These are phyloP conservation scores for Napeogenes inachia DNA, from an alignment of 2,888 invertebrate genomes.

Conservation along the genomic window DNA sequence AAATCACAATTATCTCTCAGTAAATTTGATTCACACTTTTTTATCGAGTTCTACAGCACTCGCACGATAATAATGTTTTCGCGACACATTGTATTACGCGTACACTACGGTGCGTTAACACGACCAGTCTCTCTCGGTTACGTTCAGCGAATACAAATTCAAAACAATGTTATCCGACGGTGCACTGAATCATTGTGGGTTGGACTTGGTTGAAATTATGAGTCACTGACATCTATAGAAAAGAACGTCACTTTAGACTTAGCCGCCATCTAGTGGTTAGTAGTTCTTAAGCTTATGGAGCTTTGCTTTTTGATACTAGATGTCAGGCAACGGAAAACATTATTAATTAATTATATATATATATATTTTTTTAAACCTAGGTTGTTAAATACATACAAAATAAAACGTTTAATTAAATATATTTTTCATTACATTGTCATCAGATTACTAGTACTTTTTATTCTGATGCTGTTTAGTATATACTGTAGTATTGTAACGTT, in stretches of 20 bases:
- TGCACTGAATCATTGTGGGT: slow-evolving; percentile 25
- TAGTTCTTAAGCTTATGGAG: neutral
- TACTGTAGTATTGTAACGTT: no score
- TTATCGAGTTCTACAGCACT: slow-evolving; percentile 53
- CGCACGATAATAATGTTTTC: slow-evolving; percentile 63
- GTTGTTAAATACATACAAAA: neutral
- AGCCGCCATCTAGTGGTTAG: slow-evolving; percentile 33
- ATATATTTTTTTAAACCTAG: no score
- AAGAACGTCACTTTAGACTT: slow-evolving; percentile 11
- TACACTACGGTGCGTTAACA: slow-evolving; percentile 50
- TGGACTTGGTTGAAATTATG: slow-evolving; percentile 13
- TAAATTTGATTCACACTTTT: slow-evolving; percentile 61
- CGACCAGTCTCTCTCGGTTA: slow-evolving; percentile 57
- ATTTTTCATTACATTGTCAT: neutral
- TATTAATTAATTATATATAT: neutral
- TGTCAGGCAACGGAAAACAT: slow-evolving; percentile 15
- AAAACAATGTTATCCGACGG: slow-evolving; percentile 41
- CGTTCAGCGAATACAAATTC: slow-evolving; percentile 72
- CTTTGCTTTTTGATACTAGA: slow-evolving; percentile 32
- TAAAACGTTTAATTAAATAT: neutral
- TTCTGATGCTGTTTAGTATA: no score
- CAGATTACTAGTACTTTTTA: neutral
- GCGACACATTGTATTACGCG: slow-evolving; percentile 55
- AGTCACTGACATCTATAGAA: slow-evolving; percentile 41
- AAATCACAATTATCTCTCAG: slow-evolving; percentile 57